These are phyloP conservation scores for Clarias macrocephalus DNA, from an alignment of 2,113 vertebrate species.

Conservation along the genomic window DNA sequence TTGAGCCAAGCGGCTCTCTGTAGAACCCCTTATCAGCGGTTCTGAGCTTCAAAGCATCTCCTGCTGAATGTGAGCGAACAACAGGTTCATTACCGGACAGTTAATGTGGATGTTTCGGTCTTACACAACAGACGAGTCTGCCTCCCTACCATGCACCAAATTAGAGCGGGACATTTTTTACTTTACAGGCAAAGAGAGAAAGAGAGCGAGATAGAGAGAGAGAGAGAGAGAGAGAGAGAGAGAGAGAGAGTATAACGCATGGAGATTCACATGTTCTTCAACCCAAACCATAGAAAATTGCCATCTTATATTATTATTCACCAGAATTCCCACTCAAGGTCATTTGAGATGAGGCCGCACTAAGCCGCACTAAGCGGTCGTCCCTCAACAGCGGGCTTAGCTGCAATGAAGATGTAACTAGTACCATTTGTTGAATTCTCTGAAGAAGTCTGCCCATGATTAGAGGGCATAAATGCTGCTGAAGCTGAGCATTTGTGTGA, in stretches of 20 bases:
- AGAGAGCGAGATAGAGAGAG: too few species aligned
- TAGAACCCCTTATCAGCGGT: conserved; percentile 31
- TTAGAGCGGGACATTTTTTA: conserved; percentile 5
- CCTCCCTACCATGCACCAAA: conserved; percentile 7
- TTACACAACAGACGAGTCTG: conserved; percentile 28
- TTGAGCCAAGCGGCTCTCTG: conserved; percentile 53
- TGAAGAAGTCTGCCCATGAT: neutral
- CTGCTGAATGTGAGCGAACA: conserved; percentile 38
- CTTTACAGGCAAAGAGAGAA: neutral
- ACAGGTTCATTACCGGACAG: conserved; percentile 44
- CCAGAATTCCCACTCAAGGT: conserved; percentile 22
- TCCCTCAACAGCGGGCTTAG: conserved; percentile 26
- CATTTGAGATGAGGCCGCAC: neutral
- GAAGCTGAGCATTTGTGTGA: neutral
- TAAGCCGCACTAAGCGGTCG: conserved; percentile 1
- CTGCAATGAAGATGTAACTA: conserved; percentile 24
- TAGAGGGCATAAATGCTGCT: neutral
- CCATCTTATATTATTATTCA: conserved; percentile 10
- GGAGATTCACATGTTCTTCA: conserved; percentile 16
- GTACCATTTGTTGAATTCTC: conserved; percentile 2
- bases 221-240: neutral
- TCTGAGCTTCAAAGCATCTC: conserved; percentile 37
- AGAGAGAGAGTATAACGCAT: neutral
- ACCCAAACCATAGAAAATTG: conserved; percentile 18
- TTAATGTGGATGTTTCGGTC: conserved; percentile 34